phyloP scores from a whole-genome alignment of 1,140 invertebrate genomes.

The Diplogasteroides magnus region DNA sequence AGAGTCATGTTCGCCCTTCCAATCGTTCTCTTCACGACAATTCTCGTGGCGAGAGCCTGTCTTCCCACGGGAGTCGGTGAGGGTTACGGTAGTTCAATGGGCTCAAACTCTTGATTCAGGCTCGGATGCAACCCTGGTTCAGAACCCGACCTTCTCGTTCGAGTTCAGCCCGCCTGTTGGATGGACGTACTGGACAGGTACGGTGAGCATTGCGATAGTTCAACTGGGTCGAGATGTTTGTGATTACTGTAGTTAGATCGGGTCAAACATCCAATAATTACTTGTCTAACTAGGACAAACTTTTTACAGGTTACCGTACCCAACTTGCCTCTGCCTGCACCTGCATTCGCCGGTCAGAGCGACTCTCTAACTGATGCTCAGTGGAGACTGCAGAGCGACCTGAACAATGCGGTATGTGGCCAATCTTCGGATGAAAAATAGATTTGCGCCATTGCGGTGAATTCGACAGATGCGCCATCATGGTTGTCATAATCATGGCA shows the following conservation, averaged over 20 bases:
- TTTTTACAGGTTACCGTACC: not conserved
- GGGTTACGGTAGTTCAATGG: no score
- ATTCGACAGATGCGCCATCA: no score
- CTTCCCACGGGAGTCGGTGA: no score
- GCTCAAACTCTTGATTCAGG: not conserved
- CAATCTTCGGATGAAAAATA: no score
- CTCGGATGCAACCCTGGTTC: not conserved
- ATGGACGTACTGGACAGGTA: not conserved
- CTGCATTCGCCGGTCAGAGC: not conserved
- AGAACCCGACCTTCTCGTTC: not conserved
- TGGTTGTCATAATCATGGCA: no score
- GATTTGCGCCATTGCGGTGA: no score
- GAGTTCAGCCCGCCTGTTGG: not conserved
- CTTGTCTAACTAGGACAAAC: not conserved
- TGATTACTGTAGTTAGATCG: no score
- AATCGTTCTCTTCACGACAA: no score
- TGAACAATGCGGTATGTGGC: not conserved
- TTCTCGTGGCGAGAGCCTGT: no score
- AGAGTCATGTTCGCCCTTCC: no score
- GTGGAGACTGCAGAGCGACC: not conserved
- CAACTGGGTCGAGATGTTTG: not conserved
- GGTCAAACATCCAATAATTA: not conserved
- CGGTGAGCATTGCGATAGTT: not conserved
- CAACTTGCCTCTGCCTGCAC: not conserved
- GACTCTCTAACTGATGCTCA: not conserved